These are phyloP conservation scores for Drosophila arawakana DNA, from an alignment of 1,140 invertebrate genomes.

Conservation along the genomic window DNA sequence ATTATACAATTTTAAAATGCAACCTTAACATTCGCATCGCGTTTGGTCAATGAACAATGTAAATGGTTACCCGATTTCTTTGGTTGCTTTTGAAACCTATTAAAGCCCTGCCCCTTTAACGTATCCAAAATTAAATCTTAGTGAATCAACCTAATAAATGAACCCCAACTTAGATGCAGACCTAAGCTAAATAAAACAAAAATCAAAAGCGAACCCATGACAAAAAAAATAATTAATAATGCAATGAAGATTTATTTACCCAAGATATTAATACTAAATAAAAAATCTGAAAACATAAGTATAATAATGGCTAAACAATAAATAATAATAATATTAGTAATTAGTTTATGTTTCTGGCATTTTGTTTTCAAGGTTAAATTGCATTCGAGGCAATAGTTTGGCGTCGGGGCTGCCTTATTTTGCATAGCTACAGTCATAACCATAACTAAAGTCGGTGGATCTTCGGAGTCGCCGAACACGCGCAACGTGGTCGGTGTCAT, in stretches of 20 bases:
- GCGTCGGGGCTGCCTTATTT: slow-evolving; percentile 23
- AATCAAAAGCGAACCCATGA: slow-evolving; percentile 3
- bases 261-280: slow-evolving; percentile 36
- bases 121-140: background rate
- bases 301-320: slow-evolving; percentile 45
- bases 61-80: background rate
- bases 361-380: slow-evolving; percentile 79
- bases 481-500: no score
- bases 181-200: slow-evolving; percentile 45
- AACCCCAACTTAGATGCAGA: background rate
- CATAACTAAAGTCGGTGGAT: slow-evolving; percentile 34
- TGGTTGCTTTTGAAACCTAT: background rate
- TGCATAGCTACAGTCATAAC: slow-evolving; percentile 18
- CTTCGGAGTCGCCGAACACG: slow-evolving; percentile 16
- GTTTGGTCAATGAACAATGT: background rate
- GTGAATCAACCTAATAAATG: background rate
- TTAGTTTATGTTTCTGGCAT: slow-evolving; percentile 79
- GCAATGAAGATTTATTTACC: slow-evolving; percentile 52
- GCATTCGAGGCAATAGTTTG: slow-evolving; percentile 57
- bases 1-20: slow-evolving; percentile 30
- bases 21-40: slow-evolving; percentile 34
- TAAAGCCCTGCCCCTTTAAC: slow-evolving; percentile 21
- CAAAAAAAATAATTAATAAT: slow-evolving; percentile 27
- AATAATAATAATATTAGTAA: slow-evolving; percentile 67
- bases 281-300: slow-evolving; percentile 13